phyloP scores from a whole-genome alignment of 2,113 vertebrate species.

The Ictidomys tridecemlineatus region DNA sequence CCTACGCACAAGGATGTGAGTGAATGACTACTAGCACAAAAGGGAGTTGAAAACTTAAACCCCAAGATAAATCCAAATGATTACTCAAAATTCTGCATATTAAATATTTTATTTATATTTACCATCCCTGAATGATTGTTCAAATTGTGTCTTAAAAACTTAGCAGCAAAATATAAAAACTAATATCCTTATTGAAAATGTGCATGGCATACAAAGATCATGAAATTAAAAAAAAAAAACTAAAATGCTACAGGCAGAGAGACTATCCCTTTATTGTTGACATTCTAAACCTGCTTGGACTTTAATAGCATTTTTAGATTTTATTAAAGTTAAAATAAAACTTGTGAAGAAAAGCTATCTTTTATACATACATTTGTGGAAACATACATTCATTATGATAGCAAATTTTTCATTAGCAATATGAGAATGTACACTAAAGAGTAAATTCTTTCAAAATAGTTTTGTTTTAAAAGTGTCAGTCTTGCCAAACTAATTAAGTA shows the following conservation, averaged over 20 bases:
- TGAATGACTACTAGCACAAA: constrained; percentile 33
- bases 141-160: constrained; percentile 42
- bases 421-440: background rate
- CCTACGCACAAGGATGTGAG: background rate
- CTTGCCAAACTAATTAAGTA: constrained; percentile 15
- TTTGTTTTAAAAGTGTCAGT: constrained; percentile 30
- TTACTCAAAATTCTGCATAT: constrained; percentile 46
- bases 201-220: background rate
- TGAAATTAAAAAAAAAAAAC: constrained; percentile 37
- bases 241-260: background rate
- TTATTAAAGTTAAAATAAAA: constrained; percentile 60
- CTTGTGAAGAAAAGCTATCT: constrained; percentile 7
- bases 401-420: background rate
- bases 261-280: constrained; percentile 6
- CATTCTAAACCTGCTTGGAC: constrained; percentile 49
- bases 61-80: constrained; percentile 42
- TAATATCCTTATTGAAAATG: constrained; percentile 31
- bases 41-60: constrained; percentile 22
- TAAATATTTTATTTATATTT: constrained; percentile 69
- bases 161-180: constrained; percentile 35
- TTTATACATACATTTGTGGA: constrained; percentile 29
- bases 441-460: constrained; percentile 20
- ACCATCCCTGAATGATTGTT: constrained; percentile 23
- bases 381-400: background rate
- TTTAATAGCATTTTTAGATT: constrained; percentile 27